phyloP scores from a whole-genome alignment of 2,888 invertebrate genomes.

The Leucophora obtusa region DNA sequence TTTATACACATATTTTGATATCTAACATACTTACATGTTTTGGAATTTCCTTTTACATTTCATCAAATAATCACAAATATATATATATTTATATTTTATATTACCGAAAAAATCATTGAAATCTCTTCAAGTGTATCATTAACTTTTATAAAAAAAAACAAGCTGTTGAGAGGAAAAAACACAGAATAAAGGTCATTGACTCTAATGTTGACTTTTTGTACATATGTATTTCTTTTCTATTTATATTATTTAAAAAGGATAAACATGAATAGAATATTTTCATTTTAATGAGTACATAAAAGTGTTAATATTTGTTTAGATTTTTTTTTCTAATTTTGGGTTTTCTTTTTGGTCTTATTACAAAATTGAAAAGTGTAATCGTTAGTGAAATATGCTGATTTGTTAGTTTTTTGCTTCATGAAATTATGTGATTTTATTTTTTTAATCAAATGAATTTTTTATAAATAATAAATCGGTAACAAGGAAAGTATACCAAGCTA shows the following conservation, averaged over 20 bases:
- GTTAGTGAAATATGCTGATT: neutral
- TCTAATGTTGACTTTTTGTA: neutral
- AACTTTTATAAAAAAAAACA: constrained; percentile 15
- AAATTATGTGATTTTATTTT: too few species aligned
- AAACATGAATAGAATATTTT: constrained; percentile 6
- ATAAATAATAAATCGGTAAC: too few species aligned
- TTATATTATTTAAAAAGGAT: neutral
- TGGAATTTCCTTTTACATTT: constrained; percentile 27
- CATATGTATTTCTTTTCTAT: neutral
- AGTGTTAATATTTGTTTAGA: constrained; percentile 3
- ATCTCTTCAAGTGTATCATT: constrained; percentile 38
- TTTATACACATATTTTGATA: neutral
- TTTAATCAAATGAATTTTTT: too few species aligned
- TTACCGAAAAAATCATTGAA: constrained; percentile 21
- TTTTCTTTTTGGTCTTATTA: neutral
- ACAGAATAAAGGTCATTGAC: constrained; percentile 38
- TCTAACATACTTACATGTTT: constrained; percentile 11
- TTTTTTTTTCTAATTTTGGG: neutral
- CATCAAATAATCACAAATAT: constrained; percentile 26
- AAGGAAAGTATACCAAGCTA: too few species aligned
- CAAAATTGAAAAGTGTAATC: constrained; percentile 3
- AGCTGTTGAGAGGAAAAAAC: neutral
- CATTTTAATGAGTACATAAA: constrained; percentile 21
- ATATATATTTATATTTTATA: neutral
- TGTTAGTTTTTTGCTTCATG: neutral